Conservation (phyloP, 2,888 invertebrate genomes). For the Ephialtes manifestator region DNA sequence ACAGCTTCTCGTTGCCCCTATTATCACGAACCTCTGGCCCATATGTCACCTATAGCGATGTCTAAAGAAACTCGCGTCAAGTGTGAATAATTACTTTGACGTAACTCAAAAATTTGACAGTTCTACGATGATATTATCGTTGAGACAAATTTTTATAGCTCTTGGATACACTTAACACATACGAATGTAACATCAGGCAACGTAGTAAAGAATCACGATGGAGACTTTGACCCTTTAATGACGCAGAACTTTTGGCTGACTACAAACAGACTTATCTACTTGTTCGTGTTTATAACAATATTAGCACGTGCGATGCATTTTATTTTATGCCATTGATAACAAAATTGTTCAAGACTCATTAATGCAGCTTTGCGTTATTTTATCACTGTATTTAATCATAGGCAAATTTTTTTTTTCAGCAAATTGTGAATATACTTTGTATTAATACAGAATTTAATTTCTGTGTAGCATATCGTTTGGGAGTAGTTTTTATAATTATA, state of each 20-base stretch:
- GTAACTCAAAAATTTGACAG: neutral
- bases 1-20: slow-evolving; percentile 27
- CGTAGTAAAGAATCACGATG: neutral
- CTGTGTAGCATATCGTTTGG: no score
- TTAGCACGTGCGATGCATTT: neutral
- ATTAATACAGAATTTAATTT: no score
- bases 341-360: neutral
- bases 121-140: neutral
- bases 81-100: neutral
- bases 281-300: neutral
- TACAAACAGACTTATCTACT: neutral
- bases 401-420: no score
- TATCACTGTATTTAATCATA: neutral
- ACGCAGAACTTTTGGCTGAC: neutral
- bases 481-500: no score
- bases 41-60: neutral
- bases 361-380: neutral
- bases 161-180: neutral
- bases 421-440: no score
- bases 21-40: slow-evolving; percentile 40
- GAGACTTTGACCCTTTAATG: neutral
- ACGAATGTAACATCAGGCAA: neutral
- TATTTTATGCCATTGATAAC: neutral
- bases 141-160: neutral
- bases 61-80: neutral